phyloP scores from a whole-genome alignment of 2,113 vertebrate species.

The Tyto alba region DNA sequence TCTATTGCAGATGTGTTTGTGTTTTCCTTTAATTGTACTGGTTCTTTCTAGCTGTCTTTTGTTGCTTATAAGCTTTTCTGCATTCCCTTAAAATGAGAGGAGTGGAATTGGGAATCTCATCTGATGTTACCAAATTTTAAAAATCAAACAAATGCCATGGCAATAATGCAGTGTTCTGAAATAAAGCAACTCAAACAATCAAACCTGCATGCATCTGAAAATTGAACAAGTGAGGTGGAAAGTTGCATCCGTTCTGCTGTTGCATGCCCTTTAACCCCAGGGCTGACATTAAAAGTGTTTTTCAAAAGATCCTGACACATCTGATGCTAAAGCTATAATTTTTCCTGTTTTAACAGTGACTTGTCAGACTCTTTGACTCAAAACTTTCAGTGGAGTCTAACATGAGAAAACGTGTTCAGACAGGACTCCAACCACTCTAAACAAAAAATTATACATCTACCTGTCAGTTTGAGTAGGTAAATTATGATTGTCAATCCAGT shows the following conservation, averaged over 20 bases:
- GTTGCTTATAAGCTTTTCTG: background rate
- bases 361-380: conserved; percentile 12
- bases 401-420: background rate
- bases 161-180: background rate
- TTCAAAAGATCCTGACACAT: background rate
- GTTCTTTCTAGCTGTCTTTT: background rate
- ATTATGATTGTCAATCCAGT: background rate
- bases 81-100: background rate
- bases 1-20: background rate
- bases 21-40: background rate
- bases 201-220: background rate
- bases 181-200: background rate
- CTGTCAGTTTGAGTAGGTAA: conserved; percentile 1
- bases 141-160: background rate
- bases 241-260: background rate
- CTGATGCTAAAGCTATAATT: conserved; percentile 21
- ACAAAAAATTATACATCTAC: background rate
- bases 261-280: background rate
- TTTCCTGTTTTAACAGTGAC: conserved; percentile 2
- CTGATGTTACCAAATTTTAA: background rate
- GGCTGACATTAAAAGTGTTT: background rate
- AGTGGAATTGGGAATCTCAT: background rate
- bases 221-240: background rate
- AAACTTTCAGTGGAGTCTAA: conserved; percentile 8
- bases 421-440: background rate